Percentiles rank a stretch among this genome's conserved stretches.
Conservation (phyloP, 2,113 vertebrate genomes). For the Colaptes auratus region DNA sequence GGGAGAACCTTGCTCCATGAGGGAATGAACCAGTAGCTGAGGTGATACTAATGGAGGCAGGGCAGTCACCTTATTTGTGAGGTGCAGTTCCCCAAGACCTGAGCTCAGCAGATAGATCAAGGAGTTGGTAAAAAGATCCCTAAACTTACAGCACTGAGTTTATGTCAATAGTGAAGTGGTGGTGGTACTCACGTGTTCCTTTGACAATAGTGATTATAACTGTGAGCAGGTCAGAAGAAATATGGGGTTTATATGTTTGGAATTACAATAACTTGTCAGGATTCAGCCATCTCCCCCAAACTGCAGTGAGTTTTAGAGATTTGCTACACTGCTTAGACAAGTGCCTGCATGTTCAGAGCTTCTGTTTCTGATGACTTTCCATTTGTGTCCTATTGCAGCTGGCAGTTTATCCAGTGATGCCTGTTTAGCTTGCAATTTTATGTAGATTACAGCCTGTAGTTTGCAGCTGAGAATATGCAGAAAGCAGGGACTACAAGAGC, state of each 20-base stretch:
- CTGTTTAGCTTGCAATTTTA: background rate
- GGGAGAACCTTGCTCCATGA: background rate
- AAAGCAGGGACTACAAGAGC: background rate
- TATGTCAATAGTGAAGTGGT: background rate
- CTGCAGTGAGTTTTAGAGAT: background rate
- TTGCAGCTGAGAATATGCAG: background rate
- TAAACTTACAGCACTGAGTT: background rate
- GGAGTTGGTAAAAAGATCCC: background rate
- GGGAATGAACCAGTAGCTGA: background rate
- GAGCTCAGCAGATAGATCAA: background rate
- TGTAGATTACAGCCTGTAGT: background rate
- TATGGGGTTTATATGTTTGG: background rate
- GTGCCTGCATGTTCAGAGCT: background rate
- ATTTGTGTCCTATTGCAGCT: background rate
- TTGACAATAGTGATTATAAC: fast-evolving
- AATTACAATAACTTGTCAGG: background rate
- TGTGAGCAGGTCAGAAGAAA: background rate
- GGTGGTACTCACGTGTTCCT: background rate
- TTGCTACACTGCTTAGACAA: background rate
- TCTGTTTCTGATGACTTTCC: background rate
- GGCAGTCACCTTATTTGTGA: fast-evolving
- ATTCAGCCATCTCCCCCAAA: background rate
- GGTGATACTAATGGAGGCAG: background rate
- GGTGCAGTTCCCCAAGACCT: background rate
- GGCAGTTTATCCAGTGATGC: background rate